These are phyloP conservation scores for Emydoidea blandingii DNA, from an alignment of 2,797 vertebrate species.

Conservation along the genomic window DNA sequence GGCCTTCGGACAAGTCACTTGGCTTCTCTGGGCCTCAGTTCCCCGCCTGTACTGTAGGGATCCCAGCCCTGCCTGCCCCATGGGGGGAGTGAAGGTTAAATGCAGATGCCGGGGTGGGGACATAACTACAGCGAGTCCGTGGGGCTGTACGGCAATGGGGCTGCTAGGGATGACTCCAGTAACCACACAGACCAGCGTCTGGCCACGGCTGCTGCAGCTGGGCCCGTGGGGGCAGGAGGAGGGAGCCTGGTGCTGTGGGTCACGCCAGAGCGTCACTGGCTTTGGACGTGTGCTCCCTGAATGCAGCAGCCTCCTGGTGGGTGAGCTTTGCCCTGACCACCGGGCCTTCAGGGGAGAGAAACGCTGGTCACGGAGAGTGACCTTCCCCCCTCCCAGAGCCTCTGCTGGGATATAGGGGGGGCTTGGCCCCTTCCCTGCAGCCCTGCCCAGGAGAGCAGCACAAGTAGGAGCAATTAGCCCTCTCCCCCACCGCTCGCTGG, in stretches of 20 bases:
- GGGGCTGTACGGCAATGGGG: no score
- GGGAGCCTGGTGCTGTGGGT: background rate
- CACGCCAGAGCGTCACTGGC: no score
- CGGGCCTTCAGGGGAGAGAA: background rate
- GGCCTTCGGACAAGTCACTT: background rate
- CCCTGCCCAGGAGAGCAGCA: background rate
- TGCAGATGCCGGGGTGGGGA: background rate
- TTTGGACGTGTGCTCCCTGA: background rate
- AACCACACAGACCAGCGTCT: no score
- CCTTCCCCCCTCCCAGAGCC: background rate
- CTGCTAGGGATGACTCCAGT: no score
- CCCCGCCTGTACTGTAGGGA: background rate
- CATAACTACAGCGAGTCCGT: background rate
- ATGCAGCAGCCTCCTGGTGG: background rate
- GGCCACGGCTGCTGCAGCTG: background rate
- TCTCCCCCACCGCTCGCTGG: background rate
- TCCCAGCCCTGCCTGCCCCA: background rate
- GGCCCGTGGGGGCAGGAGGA: background rate
- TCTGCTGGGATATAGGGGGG: background rate
- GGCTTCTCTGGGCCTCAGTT: background rate
- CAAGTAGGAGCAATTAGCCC: background rate
- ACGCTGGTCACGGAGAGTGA: background rate
- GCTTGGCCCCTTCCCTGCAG: background rate
- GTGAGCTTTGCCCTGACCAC: background rate
- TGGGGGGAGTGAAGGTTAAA: background rate